A percentile compares a stretch with the other conserved stretches of the same genome.
phyloP scores from a whole-genome alignment of 2,888 invertebrate genomes.

The Deroplatys truncata region DNA sequence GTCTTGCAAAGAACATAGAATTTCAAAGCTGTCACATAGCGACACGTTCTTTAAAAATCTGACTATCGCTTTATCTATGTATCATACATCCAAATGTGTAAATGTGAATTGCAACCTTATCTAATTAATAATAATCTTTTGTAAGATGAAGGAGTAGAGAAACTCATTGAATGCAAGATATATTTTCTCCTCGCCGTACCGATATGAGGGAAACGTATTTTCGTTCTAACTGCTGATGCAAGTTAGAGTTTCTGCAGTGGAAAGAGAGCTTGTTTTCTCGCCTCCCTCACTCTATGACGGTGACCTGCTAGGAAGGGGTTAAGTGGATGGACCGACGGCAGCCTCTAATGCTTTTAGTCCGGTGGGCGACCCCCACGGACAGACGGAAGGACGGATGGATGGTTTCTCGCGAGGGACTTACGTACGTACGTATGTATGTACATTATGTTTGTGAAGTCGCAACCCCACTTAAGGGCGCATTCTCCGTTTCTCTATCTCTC shows the following conservation, averaged over 20 bases:
- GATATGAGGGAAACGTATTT: too few species aligned
- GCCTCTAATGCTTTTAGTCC: conserved; percentile 6
- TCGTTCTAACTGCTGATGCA: background rate
- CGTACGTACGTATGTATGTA: background rate
- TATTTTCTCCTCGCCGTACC: too few species aligned
- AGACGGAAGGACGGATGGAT: background rate
- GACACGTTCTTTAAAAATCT: too few species aligned
- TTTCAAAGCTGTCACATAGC: too few species aligned
- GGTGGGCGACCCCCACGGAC: background rate
- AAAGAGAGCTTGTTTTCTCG: background rate
- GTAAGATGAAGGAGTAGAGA: too few species aligned
- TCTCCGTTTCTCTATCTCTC: background rate
- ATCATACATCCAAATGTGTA: too few species aligned
- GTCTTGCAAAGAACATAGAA: too few species aligned
- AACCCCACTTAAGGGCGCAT: background rate
- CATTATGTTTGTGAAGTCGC: background rate
- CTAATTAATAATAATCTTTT: too few species aligned
- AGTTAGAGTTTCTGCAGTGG: background rate
- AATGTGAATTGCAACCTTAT: too few species aligned
- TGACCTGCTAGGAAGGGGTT: background rate
- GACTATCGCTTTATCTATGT: too few species aligned
- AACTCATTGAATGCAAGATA: too few species aligned
- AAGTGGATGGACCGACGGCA: background rate
- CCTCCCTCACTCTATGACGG: background rate
- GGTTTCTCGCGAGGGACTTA: background rate